Percentiles rank a stretch among this genome's conserved stretches.
Evolutionary conservation across 2,888 invertebrate species (phyloP).

Genomic region (Andrena dorsata): DNA sequence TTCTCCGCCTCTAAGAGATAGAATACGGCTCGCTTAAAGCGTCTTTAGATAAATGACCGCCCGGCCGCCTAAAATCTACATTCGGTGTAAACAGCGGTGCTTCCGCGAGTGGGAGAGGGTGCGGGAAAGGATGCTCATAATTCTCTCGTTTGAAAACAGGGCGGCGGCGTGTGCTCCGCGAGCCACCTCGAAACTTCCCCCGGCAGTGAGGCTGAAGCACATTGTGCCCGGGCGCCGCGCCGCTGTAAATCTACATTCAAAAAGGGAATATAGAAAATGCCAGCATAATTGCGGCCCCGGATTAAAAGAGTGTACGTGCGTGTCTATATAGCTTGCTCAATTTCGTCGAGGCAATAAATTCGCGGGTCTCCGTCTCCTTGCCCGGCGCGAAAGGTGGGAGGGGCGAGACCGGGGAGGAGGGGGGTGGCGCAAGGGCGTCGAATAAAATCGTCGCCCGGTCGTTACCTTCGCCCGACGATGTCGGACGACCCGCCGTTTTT

Average conservation of each 20-base stretch:
- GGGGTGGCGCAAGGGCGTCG: background rate
- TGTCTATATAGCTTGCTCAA: constrained; percentile 55
- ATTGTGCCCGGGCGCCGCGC: constrained; percentile 55
- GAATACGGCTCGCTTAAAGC: constrained; percentile 54
- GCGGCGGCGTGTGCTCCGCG: constrained; percentile 16
- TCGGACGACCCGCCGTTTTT: constrained; percentile 1
- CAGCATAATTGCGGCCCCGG: constrained; percentile 64
- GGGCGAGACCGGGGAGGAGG: background rate
- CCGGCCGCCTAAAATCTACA: constrained; percentile 60
- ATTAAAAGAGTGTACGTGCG: constrained; percentile 60
- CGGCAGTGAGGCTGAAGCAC: constrained; percentile 54
- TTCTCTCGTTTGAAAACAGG: constrained; percentile 57
- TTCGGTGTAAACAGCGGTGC: constrained; percentile 64
- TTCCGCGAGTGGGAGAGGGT: background rate
- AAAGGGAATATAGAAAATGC: constrained; percentile 67
- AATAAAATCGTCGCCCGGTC: constrained; percentile 52
- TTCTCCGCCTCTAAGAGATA: constrained; percentile 9
- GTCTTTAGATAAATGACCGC: constrained; percentile 41
- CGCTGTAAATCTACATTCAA: constrained; percentile 66
- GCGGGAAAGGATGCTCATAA: constrained; percentile 58
- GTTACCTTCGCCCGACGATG: background rate
- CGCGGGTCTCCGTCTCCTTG: constrained; percentile 22
- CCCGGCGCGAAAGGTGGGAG: background rate
- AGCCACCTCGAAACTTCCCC: constrained; percentile 36
- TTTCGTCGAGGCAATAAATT: constrained; percentile 64